Evolutionary conservation across 2,888 invertebrate genomes (phyloP), one percentile per base, ranked within the genome.

Genomic region (Cheilosia vulpina): DNA sequence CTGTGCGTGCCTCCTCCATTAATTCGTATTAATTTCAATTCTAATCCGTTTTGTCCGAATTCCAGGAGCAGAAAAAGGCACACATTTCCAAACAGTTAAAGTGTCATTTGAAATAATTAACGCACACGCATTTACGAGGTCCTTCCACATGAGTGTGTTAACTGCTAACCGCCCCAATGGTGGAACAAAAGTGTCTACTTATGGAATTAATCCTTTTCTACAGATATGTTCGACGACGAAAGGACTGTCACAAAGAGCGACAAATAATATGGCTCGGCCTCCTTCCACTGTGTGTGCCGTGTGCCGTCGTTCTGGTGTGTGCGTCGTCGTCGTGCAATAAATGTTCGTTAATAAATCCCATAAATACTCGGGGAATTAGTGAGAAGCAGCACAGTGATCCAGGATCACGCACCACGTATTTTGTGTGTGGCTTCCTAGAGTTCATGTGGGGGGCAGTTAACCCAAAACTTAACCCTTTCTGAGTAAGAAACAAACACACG

Each of bases 101-200:
- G 81, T 81, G 85, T 85, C 81, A 81, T 85, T 85, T 85, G 85
- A 85, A 85, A 85, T 85, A 85, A 85, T 85, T 81, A 85, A 85
- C 81, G 85, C 68, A 53, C 85, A 84, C 83, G 66, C 68, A 60
- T 17, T 71, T 62, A 71, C 52, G 45, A 45, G 13, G 71, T 72
- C 65, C 80, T 80, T 76, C 66, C 81, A 63, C 81, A 66, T 77
- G 81, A 77, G 41, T 57, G 62, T 50, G 50, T 2, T 13, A 38
- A 38, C 43, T 34, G 15, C 24, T n/a, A 31, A 17, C n/a, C 11
- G 50, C 19, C 15, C 38, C 15, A 15, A 24, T 24, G 21, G 21
- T 2, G 24, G 24, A 5, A 27, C 15, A 52, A 21, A 52, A 52
- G 52, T 52, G 75, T 66, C 73, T 76, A 75, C 71, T 84, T 76